phyloP scores from a whole-genome alignment of 1,140 invertebrate species.

The Drosophila arawakana region DNA sequence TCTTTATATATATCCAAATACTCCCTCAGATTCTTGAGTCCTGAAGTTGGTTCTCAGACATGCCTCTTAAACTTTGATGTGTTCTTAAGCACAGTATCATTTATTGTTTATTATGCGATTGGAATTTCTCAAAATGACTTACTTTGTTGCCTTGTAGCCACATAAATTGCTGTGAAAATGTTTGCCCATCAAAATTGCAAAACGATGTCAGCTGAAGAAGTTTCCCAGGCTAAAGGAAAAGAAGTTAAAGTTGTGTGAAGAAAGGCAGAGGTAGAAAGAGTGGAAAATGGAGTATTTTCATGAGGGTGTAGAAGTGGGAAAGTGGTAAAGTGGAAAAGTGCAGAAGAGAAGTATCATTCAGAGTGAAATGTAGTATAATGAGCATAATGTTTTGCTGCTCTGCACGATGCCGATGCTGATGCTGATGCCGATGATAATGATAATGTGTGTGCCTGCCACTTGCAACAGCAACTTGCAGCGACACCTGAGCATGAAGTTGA shows the following conservation, averaged over 20 bases:
- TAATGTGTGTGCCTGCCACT: constrained; percentile 49
- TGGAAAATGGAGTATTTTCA: neutral
- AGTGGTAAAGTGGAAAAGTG: too few relatives aligned
- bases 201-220: constrained; percentile 59
- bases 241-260: too few relatives aligned
- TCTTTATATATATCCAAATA: neutral
- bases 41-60: too few relatives aligned
- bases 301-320: neutral
- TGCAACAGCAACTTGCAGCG: constrained; percentile 23
- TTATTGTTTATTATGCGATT: constrained; percentile 5
- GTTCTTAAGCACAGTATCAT: too few relatives aligned
- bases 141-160: constrained; percentile 10
- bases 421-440: constrained; percentile 58
- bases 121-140: neutral
- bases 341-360: constrained; percentile 38
- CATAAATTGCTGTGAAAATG: constrained; percentile 29
- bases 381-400: constrained; percentile 68
- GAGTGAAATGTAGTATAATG: constrained; percentile 77
- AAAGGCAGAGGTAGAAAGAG: neutral
- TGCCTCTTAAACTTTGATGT: too few relatives aligned
- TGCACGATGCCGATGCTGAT: constrained; percentile 54
- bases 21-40: too few relatives aligned
- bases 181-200: constrained; percentile 40
- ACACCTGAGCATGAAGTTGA: constrained; percentile 54
- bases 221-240: constrained; percentile 55